Evolutionary conservation across 1,140 invertebrate genomes (phyloP), one percentile per base, ranked within the genome.

Genomic region (Papilio xuthus): DNA sequence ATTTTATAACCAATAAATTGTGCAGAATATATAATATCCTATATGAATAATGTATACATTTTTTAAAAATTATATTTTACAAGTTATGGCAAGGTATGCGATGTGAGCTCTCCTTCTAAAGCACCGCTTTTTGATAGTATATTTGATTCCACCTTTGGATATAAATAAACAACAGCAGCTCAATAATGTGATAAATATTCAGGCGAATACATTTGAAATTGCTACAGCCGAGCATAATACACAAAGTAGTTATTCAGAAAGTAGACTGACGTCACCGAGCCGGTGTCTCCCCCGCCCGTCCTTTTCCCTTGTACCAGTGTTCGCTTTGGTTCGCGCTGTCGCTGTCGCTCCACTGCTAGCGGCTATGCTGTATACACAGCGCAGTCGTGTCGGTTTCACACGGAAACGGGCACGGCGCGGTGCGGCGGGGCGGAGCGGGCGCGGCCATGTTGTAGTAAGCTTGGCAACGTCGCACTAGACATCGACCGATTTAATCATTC

Each of bases 391-490:
- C 87, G 90, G 91, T 93, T 93, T 93, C 91, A 92, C 90, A 91
- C 91, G 91, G 92, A 92, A 93, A 92, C 92, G 88, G 86, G 90
- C 88, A 90, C 90, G 86, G 87, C 91, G 18, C 87, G 86, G 90
- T 88, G 90, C 89, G 86, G 87, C 92, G 44, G 88, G 85, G 90
- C 89, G 90, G 89, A 85, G 87, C 88, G 86, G 89, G 88, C 85
- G 88, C 91, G 87, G 91, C 93, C 90, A 92, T 92, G 90, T 94
- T 92, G 90, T 90, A 92, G 89, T 90, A 90, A 89, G 90, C 84
- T 88, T 90, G 92, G 92, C 92, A 94, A 94, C 92, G 91, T 88
- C 91, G 92, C 92, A 91, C 87, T 90, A 93, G 90, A 93, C 92
- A 92, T 92, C 92, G 90, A 93, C 90, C 91, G 90, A 92, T 91